Evolutionary conservation across 2,888 invertebrate species (phyloP).

Genomic region (Synergus umbraculus): DNA sequence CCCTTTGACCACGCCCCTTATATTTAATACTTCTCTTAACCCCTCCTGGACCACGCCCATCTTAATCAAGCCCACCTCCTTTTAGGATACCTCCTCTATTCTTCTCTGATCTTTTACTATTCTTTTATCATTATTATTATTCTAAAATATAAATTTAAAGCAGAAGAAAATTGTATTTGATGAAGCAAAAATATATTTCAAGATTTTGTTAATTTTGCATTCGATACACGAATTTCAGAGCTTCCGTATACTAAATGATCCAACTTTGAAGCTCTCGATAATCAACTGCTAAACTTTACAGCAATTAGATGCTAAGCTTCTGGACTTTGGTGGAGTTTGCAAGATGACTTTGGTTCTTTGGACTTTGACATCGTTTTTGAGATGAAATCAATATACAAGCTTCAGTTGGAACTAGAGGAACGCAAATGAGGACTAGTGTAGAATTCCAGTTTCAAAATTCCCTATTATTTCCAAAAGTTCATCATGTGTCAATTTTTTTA

Average conservation of each 20-base stretch:
- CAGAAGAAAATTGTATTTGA: too few relatives aligned
- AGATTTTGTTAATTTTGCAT: too few relatives aligned
- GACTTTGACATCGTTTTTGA: neutral
- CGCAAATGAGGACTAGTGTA: neutral
- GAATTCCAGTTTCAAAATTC: neutral
- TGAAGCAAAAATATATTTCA: too few relatives aligned
- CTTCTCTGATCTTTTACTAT: too few relatives aligned
- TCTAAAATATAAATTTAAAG: too few relatives aligned
- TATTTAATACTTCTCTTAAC: too few relatives aligned
- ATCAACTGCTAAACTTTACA: neutral
- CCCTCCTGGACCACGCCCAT: too few relatives aligned
- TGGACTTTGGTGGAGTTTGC: constrained; percentile 13
- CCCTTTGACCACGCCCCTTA: too few relatives aligned
- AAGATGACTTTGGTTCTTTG: constrained; percentile 32
- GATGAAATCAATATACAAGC: constrained; percentile 1
- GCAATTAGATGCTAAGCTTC: constrained; percentile 6
- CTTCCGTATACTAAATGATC: neutral
- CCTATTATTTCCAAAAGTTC: neutral
- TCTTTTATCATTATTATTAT: too few relatives aligned
- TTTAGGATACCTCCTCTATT: too few relatives aligned
- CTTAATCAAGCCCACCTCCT: too few relatives aligned
- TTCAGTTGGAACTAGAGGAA: neutral
- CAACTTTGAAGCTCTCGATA: neutral
- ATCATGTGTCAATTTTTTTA: neutral
- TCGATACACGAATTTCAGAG: neutral